These are phyloP conservation scores for Bombus pascuorum DNA, from an alignment of 1,140 invertebrate genomes.

Conservation along the genomic window DNA sequence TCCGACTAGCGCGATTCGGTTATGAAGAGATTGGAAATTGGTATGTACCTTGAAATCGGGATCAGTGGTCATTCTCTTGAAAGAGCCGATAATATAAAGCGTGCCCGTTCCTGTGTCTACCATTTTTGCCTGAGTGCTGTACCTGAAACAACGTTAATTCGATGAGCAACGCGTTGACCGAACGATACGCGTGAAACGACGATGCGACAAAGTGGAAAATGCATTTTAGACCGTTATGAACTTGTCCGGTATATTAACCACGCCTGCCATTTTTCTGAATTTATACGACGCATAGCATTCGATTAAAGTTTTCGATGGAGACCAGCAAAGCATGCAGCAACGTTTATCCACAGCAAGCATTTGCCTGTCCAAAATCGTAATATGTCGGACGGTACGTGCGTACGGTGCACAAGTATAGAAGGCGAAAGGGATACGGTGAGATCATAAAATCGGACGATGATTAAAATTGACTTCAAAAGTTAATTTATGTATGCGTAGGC, in stretches of 20 bases:
- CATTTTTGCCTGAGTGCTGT: slow-evolving; percentile 90
- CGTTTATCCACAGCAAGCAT: not conserved
- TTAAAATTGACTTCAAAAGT: too few species aligned
- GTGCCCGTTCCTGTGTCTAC: slow-evolving; percentile 89
- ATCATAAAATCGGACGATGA: too few species aligned
- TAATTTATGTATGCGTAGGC: too few species aligned
- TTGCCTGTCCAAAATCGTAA: not conserved
- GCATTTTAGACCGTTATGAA: not conserved
- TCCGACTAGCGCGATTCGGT: not conserved
- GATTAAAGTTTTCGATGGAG: not conserved
- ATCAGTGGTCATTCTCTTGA: slow-evolving; percentile 88
- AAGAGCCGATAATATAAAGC: slow-evolving; percentile 91
- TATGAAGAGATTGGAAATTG: not conserved
- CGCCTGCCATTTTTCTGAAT: not conserved
- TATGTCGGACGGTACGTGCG: too few species aligned
- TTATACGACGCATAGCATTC: not conserved
- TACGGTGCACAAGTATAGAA: too few species aligned
- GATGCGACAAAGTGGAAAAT: not conserved
- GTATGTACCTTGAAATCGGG: slow-evolving; percentile 87
- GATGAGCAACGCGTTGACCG: not conserved
- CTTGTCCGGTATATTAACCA: not conserved
- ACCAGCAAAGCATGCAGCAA: not conserved
- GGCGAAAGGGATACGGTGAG: too few species aligned
- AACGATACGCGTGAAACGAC: too few species aligned
- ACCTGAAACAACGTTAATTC: slow-evolving; percentile 81